Base-by-base conservation (phyloP, 2,113 vertebrate genomes). In the Lucifuga dentata region DNA sequence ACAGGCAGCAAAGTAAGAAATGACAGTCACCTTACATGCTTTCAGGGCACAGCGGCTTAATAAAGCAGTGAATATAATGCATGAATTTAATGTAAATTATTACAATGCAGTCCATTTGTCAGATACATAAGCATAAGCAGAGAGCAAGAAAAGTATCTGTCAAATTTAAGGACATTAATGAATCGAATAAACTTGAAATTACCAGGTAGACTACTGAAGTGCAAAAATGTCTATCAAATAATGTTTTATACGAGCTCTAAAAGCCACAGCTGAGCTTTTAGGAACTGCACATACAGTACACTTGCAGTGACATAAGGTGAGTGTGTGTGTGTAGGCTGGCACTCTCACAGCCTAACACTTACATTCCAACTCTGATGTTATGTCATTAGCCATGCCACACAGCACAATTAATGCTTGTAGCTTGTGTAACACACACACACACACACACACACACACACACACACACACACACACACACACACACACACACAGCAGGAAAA, bases 251-350 rank as follows among this genome's bases (percentile, higher is more conserved):
- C 21, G 56, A 76, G 48, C 40, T 76, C 26, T 69, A 36, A 81
- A 71, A 64, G 70, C 73, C 46, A 51, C 43, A 68, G 52, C 16
- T 12, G 13, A 60, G 49, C 51, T 32, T 68, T 78, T 81, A 72
- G 73, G 58, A 52, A 24, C 58, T 15, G 20, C 39, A 56, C 55
- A 40, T 38, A 46, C 56, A 68, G 3, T 26, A n/a, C n/a, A n/a
- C 26, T 61, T 5, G 0, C 51, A 36, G 57, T 4, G 11, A 17
- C 39, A 52, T 10, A 15, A 5, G 29, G 56, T 48, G 15, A 46
- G 50, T 48, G 46, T 8, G n/a, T n/a, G n/a, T n/a, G n/a, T n/a
- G n/a, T n/a, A n/a, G n/a, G n/a, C n/a, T n/a, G n/a, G n/a, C n/a
- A n/a, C n/a, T n/a, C n/a, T n/a, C n/a, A n/a, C n/a, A n/a, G n/a